Percentiles rank a stretch among this genome's conserved stretches.
These are phyloP conservation scores for Neodiprion lecontei DNA, from an alignment of 1,140 invertebrate genomes.

Conservation along the genomic window DNA sequence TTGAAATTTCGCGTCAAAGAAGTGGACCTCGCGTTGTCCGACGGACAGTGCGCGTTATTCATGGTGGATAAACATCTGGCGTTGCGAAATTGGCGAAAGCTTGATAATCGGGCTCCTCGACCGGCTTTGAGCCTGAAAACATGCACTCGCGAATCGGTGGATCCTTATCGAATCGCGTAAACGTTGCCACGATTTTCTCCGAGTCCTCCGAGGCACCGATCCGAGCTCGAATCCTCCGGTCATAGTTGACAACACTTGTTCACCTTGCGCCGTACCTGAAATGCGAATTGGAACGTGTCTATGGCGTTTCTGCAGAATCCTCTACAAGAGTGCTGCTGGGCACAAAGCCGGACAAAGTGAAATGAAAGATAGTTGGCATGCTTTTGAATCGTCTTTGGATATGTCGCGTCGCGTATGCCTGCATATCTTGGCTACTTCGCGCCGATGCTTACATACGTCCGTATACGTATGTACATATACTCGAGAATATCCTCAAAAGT, in stretches of 20 bases:
- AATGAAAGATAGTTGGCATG: constrained; percentile 60
- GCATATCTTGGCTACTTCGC: too few species aligned
- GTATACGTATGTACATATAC: too few species aligned
- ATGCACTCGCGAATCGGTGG: too few species aligned
- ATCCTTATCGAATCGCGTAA: too few species aligned
- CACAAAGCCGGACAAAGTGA: constrained; percentile 51
- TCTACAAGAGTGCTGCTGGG: background rate
- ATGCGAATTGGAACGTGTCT: background rate
- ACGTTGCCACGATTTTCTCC: background rate
- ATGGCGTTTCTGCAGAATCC: background rate
- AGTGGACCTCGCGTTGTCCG: constrained; percentile 1
- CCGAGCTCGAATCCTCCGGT: background rate
- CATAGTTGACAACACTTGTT: constrained; percentile 4
- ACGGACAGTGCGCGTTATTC: background rate
- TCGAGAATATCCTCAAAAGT: too few species aligned
- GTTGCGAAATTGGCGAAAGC: background rate
- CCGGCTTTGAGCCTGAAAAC: background rate
- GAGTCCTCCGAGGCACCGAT: background rate
- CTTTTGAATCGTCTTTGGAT: constrained; percentile 33
- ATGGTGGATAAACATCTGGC: constrained; percentile 15
- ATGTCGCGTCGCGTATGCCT: background rate
- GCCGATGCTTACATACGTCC: too few species aligned
- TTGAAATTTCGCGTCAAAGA: constrained; percentile 19
- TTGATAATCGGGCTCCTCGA: background rate
- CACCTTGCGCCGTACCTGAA: background rate